Base-by-base conservation (phyloP, 1,140 invertebrate species). In the Archivesica marissinica region DNA sequence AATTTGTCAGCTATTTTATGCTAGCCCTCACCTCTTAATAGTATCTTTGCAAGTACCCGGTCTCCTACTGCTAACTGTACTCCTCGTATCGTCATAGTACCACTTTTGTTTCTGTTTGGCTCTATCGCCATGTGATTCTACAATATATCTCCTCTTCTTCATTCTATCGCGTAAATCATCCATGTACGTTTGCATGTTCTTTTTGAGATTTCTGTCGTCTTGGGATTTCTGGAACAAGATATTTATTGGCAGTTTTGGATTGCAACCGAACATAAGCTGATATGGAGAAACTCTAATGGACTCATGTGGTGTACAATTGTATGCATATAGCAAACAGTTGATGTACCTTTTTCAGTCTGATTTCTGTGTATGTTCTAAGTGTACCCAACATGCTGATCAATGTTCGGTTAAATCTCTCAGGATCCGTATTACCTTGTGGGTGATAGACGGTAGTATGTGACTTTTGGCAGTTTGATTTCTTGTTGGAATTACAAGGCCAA, bases 1-100 rank as follows among this genome's bases (percentile, higher is more conserved):
- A 66, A 86, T 59, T 54, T 81, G 33, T 86, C 85, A n/a, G 64
- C 85, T 23, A 86, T n/a, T 25, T 86, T 86, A 35, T 86, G 52
- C 41, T 86, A 81, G 1, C 85, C 77, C 47, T 86, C 75, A 25
- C 80, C 80, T 41, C 56, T 59, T 17, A 50, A 28, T 6, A 70
- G 54, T 13, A 56, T 61, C 28, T 47, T 85, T 23, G 80, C 44
- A 2, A 86, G 30, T 0, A 80, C 76, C 15, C 39, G 47, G 52
- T 79, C 84, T 17, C 54, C 74, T 44, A 54, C 25, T n/a, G 77
- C 44, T 2, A 78, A 3, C 15, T 33, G 50, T 0, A 33, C 25
- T 64, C 81, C 79, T 56, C 68, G 64, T 70, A n/a, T 44, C 52
- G 41, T 70, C 56, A 28, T 59, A 52, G 25, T 47, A 64, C 1